A percentile compares a stretch with the other conserved stretches of the same genome.
phyloP scores from a whole-genome alignment of 2,888 invertebrate genomes.

The Aspidapion aeneum region DNA sequence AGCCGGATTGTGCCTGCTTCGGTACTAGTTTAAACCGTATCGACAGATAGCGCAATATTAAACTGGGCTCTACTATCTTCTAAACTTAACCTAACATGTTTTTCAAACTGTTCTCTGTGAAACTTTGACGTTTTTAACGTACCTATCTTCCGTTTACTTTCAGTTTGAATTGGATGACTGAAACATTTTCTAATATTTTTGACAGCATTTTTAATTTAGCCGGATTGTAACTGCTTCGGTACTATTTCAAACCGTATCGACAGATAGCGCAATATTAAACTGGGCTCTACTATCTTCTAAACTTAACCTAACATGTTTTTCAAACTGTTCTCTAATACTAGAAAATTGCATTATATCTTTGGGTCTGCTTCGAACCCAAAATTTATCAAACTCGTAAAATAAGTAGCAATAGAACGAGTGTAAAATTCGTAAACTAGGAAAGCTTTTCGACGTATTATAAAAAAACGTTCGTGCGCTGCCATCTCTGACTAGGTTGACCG shows the following conservation, averaged over 20 bases:
- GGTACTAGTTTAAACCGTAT: conserved; percentile 60
- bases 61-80: too few relatives aligned
- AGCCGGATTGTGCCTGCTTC: too few relatives aligned
- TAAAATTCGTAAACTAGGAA: conserved; percentile 72
- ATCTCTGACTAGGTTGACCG: conserved; percentile 73
- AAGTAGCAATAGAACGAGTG: conserved; percentile 93
- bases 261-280: conserved; percentile 75
- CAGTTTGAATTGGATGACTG: too few relatives aligned
- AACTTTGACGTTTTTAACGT: too few relatives aligned
- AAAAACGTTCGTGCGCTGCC: conserved; percentile 88
- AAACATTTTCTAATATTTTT: too few relatives aligned
- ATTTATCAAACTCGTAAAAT: conserved; percentile 91
- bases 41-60: too few relatives aligned
- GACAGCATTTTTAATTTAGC: too few relatives aligned
- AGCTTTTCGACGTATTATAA: conserved; percentile 71
- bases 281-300: conserved; percentile 66
- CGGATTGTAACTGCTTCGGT: too few relatives aligned
- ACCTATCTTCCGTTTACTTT: too few relatives aligned
- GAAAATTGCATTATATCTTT: conserved; percentile 96
- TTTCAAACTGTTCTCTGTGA: too few relatives aligned
- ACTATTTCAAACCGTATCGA: conserved; percentile 63
- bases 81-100: too few relatives aligned
- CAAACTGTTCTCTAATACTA: conserved; percentile 80
- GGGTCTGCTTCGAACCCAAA: conserved; percentile 91
- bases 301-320: conserved; percentile 64